Evolutionary conservation across 64 coral and sea anemone genomes (phyloP).

Genomic region (Porites australiensis): DNA sequence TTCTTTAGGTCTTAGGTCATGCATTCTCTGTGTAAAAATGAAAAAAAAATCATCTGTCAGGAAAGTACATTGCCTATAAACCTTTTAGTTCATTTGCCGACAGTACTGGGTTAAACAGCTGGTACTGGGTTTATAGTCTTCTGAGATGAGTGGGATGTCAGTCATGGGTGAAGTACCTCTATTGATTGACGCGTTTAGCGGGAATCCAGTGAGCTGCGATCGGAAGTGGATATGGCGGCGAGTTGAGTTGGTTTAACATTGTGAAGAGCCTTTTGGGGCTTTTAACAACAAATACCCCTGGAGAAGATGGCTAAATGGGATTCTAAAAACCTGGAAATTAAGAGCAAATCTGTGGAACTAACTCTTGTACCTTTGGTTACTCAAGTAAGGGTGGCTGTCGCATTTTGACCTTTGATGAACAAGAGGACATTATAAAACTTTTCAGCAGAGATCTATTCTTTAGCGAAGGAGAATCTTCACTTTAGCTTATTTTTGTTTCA

Average conservation of each 20-base stretch:
- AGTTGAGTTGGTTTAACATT: not conserved
- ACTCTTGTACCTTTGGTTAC: slow-evolving; percentile 92
- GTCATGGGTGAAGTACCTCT: not conserved
- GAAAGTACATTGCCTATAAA: too few species aligned
- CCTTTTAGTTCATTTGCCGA: too few species aligned
- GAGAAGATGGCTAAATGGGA: slow-evolving; percentile 89
- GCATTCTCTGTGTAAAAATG: too few species aligned
- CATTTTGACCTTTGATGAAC: not conserved
- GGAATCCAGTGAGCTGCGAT: not conserved
- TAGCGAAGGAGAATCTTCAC: not conserved
- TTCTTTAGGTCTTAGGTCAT: too few species aligned
- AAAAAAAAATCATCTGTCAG: too few species aligned
- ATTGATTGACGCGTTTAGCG: slow-evolving; percentile 10
- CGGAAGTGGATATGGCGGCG: slow-evolving; percentile 47
- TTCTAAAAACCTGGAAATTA: slow-evolving; percentile 89
- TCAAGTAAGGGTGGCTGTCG: slow-evolving; percentile 67
- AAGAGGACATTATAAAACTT: too few species aligned
- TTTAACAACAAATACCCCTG: not conserved
- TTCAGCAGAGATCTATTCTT: not conserved
- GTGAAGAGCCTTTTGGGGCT: slow-evolving; percentile 5
- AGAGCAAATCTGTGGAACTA: slow-evolving; percentile 99
- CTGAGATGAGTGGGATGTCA: not conserved
- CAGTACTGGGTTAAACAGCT: too few species aligned
- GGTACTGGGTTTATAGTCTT: too few species aligned
- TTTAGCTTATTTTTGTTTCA: not conserved